phyloP scores from a whole-genome alignment of 2,888 invertebrate genomes.

The Ectemnius lituratus region DNA sequence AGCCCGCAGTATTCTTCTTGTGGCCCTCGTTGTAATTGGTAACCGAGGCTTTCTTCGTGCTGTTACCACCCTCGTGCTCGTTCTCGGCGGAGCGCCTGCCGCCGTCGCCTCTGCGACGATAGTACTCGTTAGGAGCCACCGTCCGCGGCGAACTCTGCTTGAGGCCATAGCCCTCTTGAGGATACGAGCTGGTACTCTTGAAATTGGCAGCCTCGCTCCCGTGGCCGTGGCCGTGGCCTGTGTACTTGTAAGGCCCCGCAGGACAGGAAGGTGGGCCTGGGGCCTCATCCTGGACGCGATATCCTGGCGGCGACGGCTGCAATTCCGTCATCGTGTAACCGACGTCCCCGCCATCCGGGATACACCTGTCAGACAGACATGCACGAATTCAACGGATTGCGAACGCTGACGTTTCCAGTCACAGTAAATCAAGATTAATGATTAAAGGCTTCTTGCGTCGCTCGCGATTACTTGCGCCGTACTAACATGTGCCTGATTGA shows the following conservation, averaged over 20 bases:
- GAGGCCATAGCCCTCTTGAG: slow-evolving; percentile 69
- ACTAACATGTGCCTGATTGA: neutral
- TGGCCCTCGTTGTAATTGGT: slow-evolving; percentile 74
- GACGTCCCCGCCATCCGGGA: slow-evolving; percentile 77
- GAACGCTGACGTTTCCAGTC: too few relatives aligned
- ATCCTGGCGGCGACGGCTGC: slow-evolving; percentile 76
- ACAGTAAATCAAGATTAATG: slow-evolving; percentile 24
- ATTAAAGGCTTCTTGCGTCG: slow-evolving; percentile 12
- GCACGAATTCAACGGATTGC: too few relatives aligned
- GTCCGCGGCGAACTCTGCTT: slow-evolving; percentile 63
- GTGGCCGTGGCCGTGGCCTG: slow-evolving; percentile 68
- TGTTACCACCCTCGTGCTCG: slow-evolving; percentile 60
- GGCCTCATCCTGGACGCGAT: slow-evolving; percentile 76
- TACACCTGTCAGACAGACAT: slow-evolving; percentile 66
- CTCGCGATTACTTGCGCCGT: slow-evolving; percentile 6
- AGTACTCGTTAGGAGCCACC: slow-evolving; percentile 63
- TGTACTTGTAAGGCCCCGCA: slow-evolving; percentile 71
- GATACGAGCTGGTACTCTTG: slow-evolving; percentile 68
- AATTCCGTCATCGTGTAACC: slow-evolving; percentile 77
- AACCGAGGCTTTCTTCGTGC: slow-evolving; percentile 66
- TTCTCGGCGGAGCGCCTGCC: slow-evolving; percentile 61
- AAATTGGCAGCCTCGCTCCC: slow-evolving; percentile 68
- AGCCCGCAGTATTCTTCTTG: slow-evolving; percentile 76
- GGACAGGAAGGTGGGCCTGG: slow-evolving; percentile 70
- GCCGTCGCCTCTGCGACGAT: slow-evolving; percentile 60